A percentile compares a stretch with the other conserved stretches of the same genome.
Evolutionary conservation across 2,797 vertebrate species (phyloP).

Genomic region (Morus bassanus): DNA sequence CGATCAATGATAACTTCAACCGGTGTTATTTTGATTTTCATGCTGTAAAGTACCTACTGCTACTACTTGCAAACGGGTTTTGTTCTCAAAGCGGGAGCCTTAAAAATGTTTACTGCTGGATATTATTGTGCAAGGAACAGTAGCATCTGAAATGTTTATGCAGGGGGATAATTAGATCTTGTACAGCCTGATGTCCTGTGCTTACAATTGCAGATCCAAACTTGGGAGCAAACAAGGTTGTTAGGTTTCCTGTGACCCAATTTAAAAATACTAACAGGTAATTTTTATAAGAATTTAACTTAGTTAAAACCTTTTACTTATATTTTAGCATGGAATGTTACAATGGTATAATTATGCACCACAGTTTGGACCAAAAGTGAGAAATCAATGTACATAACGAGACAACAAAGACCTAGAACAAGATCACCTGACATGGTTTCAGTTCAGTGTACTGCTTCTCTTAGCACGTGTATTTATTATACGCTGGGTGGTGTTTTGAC

Average conservation of each 20-base stretch:
- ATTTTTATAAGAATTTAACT: not conserved
- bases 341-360: not conserved
- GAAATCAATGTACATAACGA: not conserved
- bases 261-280: not conserved
- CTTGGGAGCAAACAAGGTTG: not conserved
- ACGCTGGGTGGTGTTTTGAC: not conserved
- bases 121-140: not conserved
- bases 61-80: not conserved
- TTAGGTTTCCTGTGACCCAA: not conserved
- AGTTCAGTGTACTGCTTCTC: not conserved
- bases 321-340: not conserved
- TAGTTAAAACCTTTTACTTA: not conserved
- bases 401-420: not conserved
- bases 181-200: not conserved
- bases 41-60: not conserved
- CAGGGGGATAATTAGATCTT: not conserved
- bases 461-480: not conserved
- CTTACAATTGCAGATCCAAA: not conserved
- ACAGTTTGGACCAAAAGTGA: not conserved
- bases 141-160: not conserved
- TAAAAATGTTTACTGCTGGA: not conserved
- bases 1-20: not conserved
- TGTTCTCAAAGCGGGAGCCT: not conserved
- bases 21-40: not conserved
- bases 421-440: not conserved